Base-by-base conservation (phyloP, 2,113 vertebrate species). In the Euleptes europaea region DNA sequence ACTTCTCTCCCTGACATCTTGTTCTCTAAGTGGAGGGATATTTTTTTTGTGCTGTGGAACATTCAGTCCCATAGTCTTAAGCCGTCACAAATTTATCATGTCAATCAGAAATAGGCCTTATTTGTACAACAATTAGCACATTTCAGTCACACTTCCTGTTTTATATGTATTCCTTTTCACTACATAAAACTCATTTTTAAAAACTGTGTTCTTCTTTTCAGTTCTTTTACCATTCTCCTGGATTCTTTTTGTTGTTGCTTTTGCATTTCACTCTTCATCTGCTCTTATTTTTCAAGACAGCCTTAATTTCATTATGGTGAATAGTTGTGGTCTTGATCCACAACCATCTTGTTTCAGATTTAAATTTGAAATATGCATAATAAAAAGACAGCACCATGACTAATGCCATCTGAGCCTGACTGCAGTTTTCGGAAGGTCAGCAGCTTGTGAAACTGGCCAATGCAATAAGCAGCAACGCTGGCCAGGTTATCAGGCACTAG, bases 241-340 rank as follows among this genome's bases (percentile, higher is more conserved):
- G 40, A 17, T 65, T 44, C n/a, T n/a, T n/a, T n/a, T n/a, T n/a
- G n/a, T n/a, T n/a, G n/a, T n/a, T n/a, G 49, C 38, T 26, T 38
- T 72, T 72, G 71, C 42, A 42, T 42, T 78, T 83, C 42, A n/a
- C 17, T 54, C 60, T 76, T 86, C 71, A 75, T 81, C 71, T 83
- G 86, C 70, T 73, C 82, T 83, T 72, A 87, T 87, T 87, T 80
- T 87, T 87, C 75, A 83, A 74, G 67, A 23, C 75, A 65, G 69
- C 42, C 79, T 73, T 83, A 78, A 87, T 80, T 85, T 85, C 57
- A 85, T 83, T 87, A 87, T 21, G 73, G 70, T 60, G 57, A 79
- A 79, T 83, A 83, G 54, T 54, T 87, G 75, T 83, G 81, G 75
- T 79, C 44, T 83, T 83, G 81, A 87, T 83, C 69, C 86, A 57